phyloP scores from a whole-genome alignment of 1,140 invertebrate genomes.

The Sitophilus oryzae region DNA sequence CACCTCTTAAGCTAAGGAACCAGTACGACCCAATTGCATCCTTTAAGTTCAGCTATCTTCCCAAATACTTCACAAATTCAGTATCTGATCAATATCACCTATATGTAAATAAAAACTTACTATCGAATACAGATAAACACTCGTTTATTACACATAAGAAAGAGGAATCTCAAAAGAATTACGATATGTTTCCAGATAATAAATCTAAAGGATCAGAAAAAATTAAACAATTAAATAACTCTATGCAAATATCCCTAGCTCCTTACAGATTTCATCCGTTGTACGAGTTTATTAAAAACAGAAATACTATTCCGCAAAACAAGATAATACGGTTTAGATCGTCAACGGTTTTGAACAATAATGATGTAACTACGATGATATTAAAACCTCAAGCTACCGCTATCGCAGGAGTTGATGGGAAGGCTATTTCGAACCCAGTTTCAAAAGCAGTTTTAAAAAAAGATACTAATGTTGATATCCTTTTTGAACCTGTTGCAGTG shows the following conservation, averaged over 20 bases:
- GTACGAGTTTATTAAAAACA: slow-evolving; percentile 34
- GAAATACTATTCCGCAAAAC: slow-evolving; percentile 28
- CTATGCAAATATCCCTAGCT: slow-evolving; percentile 28
- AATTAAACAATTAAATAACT: slow-evolving; percentile 3
- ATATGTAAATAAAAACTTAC: no score
- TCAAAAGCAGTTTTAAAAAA: slow-evolving; percentile 51
- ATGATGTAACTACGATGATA: slow-evolving; percentile 47
- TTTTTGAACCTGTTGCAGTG: slow-evolving; percentile 58
- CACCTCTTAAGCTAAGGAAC: not conserved
- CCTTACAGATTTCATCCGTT: slow-evolving; percentile 33
- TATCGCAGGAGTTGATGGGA: slow-evolving; percentile 55
- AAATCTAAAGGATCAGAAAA: slow-evolving; percentile 5
- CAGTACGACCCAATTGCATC: not conserved
- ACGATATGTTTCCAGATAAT: no score
- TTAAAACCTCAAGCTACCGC: slow-evolving; percentile 59
- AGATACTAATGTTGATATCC: slow-evolving; percentile 50
- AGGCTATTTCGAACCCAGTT: slow-evolving; percentile 61
- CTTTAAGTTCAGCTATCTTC: slow-evolving; percentile 13
- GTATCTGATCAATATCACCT: no score
- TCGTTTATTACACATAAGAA: no score
- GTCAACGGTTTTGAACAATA: slow-evolving; percentile 29
- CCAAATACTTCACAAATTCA: slow-evolving; percentile 1
- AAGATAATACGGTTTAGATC: slow-evolving; percentile 32
- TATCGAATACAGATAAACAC: no score
- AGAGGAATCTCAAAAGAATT: no score